A percentile compares a stretch with the other conserved stretches of the same genome.
These are phyloP conservation scores for Eupithecia inturbata DNA, from an alignment of 2,888 invertebrate genomes.

Conservation along the genomic window DNA sequence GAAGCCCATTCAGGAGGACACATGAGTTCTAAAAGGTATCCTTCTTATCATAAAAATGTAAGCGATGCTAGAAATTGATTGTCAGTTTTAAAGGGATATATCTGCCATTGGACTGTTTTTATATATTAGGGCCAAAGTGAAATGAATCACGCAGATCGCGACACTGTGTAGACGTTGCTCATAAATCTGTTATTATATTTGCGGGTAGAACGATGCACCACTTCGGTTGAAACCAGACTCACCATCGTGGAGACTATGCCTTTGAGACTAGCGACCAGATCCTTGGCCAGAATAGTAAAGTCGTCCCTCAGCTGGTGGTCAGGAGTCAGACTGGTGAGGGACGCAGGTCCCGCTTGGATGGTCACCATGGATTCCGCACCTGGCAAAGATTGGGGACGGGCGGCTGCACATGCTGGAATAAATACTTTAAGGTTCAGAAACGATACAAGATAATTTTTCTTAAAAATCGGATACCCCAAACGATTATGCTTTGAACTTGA, in stretches of 20 bases:
- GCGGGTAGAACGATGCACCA: too few species aligned
- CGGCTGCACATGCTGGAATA: slow-evolving; percentile 75
- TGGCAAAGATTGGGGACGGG: slow-evolving; percentile 84
- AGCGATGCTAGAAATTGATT: too few species aligned
- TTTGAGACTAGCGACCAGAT: slow-evolving; percentile 87
- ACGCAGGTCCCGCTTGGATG: slow-evolving; percentile 63
- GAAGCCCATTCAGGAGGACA: too few species aligned
- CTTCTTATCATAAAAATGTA: too few species aligned
- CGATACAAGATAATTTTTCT: not conserved
- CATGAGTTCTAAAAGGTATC: too few species aligned
- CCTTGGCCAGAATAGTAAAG: slow-evolving; percentile 87
- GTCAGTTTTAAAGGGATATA: too few species aligned
- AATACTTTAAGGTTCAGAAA: not conserved
- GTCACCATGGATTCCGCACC: slow-evolving; percentile 75
- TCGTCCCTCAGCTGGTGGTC: slow-evolving; percentile 85
- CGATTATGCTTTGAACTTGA: not conserved
- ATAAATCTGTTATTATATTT: too few species aligned
- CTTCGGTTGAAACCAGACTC: too few species aligned
- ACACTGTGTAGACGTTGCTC: too few species aligned
- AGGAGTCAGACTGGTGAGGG: slow-evolving; percentile 73
- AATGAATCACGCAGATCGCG: too few species aligned
- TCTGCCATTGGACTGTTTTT: too few species aligned
- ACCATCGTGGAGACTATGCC: slow-evolving; percentile 62
- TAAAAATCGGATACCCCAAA: not conserved
- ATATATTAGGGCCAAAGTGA: too few species aligned